phyloP scores from a whole-genome alignment of 2,113 vertebrate species.

The Mungos mungo region DNA sequence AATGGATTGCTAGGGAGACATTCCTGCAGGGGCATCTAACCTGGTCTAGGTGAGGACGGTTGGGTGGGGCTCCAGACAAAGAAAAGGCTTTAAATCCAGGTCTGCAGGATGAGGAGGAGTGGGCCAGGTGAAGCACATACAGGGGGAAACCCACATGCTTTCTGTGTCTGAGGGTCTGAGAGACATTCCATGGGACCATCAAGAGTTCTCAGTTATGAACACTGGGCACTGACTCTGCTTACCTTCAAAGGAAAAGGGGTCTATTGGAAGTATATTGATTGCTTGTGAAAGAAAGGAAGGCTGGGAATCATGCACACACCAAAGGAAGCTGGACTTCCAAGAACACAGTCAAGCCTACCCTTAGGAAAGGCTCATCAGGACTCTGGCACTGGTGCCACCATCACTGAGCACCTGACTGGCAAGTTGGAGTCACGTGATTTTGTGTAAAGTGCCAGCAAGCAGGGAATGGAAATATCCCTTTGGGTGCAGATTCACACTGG shows the following conservation, averaged over 20 bases:
- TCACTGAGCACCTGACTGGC: too few relatives aligned
- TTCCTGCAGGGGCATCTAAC: neutral
- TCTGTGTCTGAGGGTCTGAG: neutral
- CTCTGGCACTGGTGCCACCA: fast-evolving
- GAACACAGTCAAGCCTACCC: neutral
- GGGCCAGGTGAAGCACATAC: neutral
- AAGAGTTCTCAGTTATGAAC: neutral
- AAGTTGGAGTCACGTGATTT: fast-evolving
- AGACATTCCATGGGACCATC: neutral
- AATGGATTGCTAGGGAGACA: neutral
- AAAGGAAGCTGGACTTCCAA: neutral
- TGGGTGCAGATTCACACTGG: neutral
- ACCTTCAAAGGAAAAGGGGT: neutral
- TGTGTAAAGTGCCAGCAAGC: neutral
- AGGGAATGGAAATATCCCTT: neutral
- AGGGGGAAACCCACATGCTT: too few relatives aligned
- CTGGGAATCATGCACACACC: neutral
- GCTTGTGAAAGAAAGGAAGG: neutral
- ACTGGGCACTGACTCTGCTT: neutral
- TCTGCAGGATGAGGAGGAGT: neutral
- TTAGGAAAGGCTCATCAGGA: neutral
- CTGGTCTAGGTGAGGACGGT: neutral
- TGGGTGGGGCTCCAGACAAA: neutral
- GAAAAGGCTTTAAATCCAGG: neutral
- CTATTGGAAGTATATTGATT: neutral